phyloP scores from a whole-genome alignment of 2,888 invertebrate species.

The Punctoribates punctum region DNA sequence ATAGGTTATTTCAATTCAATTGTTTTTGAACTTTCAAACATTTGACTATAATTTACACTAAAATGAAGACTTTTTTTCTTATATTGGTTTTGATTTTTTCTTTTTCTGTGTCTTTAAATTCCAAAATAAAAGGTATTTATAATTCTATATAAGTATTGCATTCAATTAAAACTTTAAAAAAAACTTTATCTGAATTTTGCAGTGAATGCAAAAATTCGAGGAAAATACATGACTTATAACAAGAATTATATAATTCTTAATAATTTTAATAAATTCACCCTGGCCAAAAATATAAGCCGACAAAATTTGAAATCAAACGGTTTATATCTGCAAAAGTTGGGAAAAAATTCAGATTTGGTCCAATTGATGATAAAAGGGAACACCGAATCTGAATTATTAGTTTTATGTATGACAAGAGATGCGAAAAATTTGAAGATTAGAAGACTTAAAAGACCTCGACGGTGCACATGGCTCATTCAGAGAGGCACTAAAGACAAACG shows the following conservation, averaged over 20 bases:
- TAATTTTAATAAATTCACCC: not conserved
- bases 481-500: not conserved
- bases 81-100: too few relatives aligned
- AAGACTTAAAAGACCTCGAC: not conserved
- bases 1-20: too few relatives aligned
- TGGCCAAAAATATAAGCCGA: not conserved
- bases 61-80: too few relatives aligned
- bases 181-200: too few relatives aligned
- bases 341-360: not conserved
- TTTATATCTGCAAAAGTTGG: not conserved
- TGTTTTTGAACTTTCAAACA: too few relatives aligned
- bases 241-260: not conserved
- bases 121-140: too few relatives aligned
- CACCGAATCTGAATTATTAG: not conserved
- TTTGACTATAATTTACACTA: too few relatives aligned
- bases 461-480: not conserved
- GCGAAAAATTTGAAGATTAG: not conserved
- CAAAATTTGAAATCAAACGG: not conserved
- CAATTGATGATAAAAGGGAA: not conserved
- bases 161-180: too few relatives aligned
- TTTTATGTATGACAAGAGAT: conserved; percentile 16
- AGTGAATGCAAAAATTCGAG: too few relatives aligned
- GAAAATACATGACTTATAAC: not conserved
- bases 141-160: too few relatives aligned
- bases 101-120: too few relatives aligned